Conservation (phyloP, 2,113 vertebrate genomes). For the Sturnus vulgaris region DNA sequence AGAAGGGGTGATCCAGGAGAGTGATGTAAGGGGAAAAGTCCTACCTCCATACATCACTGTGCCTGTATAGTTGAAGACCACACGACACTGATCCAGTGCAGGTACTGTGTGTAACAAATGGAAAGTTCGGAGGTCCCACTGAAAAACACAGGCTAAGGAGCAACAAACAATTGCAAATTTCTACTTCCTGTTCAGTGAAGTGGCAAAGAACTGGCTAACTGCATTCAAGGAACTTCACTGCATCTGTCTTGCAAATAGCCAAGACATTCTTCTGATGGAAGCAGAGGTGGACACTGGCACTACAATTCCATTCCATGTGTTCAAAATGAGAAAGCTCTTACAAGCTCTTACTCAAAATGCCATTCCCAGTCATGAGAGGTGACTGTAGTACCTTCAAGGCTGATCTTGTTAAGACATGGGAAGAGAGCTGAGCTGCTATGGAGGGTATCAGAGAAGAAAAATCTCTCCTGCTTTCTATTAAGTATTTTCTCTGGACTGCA, state of each 20-base stretch:
- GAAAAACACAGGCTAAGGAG: slow-evolving; percentile 72
- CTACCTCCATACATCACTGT: slow-evolving; percentile 99
- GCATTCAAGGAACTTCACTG: not conserved
- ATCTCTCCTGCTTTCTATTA: not conserved
- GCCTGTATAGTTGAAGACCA: slow-evolving; percentile 98
- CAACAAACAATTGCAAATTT: not conserved
- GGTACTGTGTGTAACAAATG: slow-evolving; percentile 97
- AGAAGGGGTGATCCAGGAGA: not conserved
- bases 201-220: not conserved
- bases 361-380: not conserved
- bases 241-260: not conserved
- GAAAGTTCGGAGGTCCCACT: slow-evolving; percentile 98
- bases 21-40: not conserved
- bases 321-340: not conserved
- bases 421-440: not conserved
- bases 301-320: not conserved
- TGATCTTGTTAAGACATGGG: not conserved
- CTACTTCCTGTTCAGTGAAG: not conserved
- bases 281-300: not conserved
- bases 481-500: not conserved
- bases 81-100: slow-evolving; percentile 96
- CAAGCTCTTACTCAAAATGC: not conserved
- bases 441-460: not conserved
- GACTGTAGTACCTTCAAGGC: not conserved
- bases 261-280: not conserved